Conservation (phyloP, 1,140 invertebrate genomes). For the Drosophila elegans region DNA sequence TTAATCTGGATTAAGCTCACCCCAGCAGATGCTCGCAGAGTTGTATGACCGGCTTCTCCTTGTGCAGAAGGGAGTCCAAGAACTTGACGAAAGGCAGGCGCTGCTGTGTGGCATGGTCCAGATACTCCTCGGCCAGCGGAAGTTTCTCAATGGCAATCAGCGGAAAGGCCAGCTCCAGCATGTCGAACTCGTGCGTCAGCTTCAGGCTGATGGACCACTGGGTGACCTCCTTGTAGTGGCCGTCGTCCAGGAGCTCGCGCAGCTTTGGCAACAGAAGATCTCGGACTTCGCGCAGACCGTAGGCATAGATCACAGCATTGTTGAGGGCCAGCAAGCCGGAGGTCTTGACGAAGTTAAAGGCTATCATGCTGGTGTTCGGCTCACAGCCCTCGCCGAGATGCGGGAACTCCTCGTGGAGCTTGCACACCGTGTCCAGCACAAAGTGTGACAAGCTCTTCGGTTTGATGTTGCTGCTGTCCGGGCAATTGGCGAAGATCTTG, state of each 20-base stretch:
- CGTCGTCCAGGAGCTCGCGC: conserved; percentile 85
- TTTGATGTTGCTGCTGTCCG: conserved; percentile 87
- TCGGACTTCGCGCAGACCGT: conserved; percentile 86
- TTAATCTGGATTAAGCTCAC: conserved; percentile 73
- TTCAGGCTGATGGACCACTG: conserved; percentile 72
- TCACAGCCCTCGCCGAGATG: conserved; percentile 70
- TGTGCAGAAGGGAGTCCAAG: conserved; percentile 87
- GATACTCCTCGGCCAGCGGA: conserved; percentile 88
- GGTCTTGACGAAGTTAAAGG: conserved; percentile 87
- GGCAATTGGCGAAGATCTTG: conserved; percentile 86
- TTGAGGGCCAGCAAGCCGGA: conserved; percentile 86
- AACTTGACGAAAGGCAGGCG: conserved; percentile 87
- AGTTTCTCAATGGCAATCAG: conserved; percentile 90
- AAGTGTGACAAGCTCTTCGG: conserved; percentile 86
- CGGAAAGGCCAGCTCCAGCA: conserved; percentile 89
- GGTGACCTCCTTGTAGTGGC: conserved; percentile 87
- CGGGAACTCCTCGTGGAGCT: conserved; percentile 73
- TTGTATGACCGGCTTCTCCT: conserved; percentile 80
- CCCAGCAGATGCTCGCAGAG: conserved; percentile 83
- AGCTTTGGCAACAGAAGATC: conserved; percentile 86
- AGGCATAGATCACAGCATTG: conserved; percentile 86
- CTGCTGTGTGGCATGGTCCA: conserved; percentile 86
- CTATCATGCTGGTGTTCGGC: conserved; percentile 87
- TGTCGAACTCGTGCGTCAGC: conserved; percentile 85
- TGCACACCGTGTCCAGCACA: conserved; percentile 87